phyloP scores from a whole-genome alignment of 2,113 vertebrate species.

The Oophaga pumilio region DNA sequence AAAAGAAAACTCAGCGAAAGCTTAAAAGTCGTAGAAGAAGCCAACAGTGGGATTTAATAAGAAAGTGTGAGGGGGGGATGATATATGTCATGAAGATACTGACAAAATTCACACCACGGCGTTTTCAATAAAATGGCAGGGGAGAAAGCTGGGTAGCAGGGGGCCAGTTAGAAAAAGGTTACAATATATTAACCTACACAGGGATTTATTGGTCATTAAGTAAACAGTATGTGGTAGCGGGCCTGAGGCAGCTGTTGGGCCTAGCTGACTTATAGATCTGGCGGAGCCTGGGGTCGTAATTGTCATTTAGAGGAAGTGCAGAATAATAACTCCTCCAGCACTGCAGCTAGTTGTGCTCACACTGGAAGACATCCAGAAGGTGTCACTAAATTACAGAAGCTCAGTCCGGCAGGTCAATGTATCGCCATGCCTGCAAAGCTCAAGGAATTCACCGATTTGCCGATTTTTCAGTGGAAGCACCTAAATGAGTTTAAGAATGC shows the following conservation, averaged over 20 bases:
- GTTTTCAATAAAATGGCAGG: slow-evolving; percentile 51
- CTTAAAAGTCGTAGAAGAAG: slow-evolving; percentile 8
- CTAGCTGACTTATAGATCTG: slow-evolving; percentile 26
- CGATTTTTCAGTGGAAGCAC: background rate
- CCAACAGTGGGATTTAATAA: slow-evolving; percentile 49
- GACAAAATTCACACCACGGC: slow-evolving; percentile 17
- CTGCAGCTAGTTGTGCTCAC: background rate
- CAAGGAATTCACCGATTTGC: background rate
- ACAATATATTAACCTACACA: slow-evolving; percentile 57
- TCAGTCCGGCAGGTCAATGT: background rate
- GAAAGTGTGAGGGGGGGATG: slow-evolving; percentile 21
- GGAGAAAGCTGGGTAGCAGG: slow-evolving; percentile 44
- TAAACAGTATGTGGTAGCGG: slow-evolving; percentile 42
- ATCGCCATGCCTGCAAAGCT: background rate
- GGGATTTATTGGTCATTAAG: slow-evolving; percentile 58
- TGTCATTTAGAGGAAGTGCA: slow-evolving; percentile 49
- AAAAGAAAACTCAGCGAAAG: background rate
- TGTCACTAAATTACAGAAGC: slow-evolving; percentile 12
- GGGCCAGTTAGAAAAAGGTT: slow-evolving; percentile 45
- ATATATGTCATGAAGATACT: slow-evolving; percentile 43
- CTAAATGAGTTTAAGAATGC: background rate
- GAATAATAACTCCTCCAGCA: slow-evolving; percentile 35
- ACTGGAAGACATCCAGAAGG: slow-evolving; percentile 1
- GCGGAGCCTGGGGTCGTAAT: slow-evolving; percentile 38
- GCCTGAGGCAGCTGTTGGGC: slow-evolving; percentile 32